Conservation (phyloP, 2,888 invertebrate species). For the Dioctria linearis region DNA sequence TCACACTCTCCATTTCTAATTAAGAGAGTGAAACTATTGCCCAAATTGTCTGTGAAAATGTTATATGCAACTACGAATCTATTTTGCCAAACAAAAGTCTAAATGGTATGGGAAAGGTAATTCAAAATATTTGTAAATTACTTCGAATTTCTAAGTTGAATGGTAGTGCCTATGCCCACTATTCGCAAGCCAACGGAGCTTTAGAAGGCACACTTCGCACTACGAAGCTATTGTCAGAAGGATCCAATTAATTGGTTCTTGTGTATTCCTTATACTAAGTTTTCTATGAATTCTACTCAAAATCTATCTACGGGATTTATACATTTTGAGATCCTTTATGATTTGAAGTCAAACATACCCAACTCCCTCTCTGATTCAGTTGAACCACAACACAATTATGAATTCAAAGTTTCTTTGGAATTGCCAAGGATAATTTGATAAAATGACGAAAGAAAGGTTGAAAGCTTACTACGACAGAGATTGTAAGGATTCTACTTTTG, state of each 20-base stretch:
- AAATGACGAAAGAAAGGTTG: not conserved
- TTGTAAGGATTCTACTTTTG: not conserved
- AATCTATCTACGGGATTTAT: not conserved
- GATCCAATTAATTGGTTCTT: conserved; percentile 8
- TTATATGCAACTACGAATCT: not conserved
- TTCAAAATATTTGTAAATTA: not conserved
- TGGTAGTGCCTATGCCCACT: not conserved
- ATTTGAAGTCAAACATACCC: not conserved
- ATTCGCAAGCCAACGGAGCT: conserved; percentile 1
- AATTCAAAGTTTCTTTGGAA: not conserved
- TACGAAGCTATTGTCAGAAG: not conserved
- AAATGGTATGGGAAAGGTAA: not conserved
- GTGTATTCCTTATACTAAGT: not conserved
- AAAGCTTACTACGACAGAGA: not conserved
- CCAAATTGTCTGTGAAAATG: not conserved
- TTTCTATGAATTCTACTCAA: not conserved
- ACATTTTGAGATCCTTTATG: not conserved
- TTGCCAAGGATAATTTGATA: not conserved
- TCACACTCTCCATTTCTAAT: not conserved
- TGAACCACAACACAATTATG: not conserved
- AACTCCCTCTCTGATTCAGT: not conserved
- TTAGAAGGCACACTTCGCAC: not conserved
- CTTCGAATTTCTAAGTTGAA: not conserved
- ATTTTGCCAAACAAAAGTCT: not conserved
- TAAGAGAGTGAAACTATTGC: not conserved